These are phyloP conservation scores for Epinotia ramella DNA, from an alignment of 2,888 invertebrate genomes.

Conservation along the genomic window DNA sequence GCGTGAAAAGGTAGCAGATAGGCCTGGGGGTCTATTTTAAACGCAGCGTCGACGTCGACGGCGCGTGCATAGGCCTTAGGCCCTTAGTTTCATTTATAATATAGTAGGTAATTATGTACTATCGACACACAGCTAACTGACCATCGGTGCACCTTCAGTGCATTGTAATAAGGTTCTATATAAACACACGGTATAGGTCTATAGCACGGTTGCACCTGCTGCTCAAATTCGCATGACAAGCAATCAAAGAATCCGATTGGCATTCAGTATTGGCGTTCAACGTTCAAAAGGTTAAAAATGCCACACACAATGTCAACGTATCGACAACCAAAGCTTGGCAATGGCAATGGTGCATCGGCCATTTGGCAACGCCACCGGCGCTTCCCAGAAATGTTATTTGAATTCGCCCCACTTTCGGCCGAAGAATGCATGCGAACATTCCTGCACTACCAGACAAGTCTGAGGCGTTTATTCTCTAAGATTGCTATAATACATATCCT, in stretches of 20 bases:
- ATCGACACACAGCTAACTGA: too few relatives aligned
- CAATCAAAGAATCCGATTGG: background rate
- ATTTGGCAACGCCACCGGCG: conserved; percentile 70
- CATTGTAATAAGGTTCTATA: too few relatives aligned
- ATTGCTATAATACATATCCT: background rate
- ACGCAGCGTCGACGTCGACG: too few relatives aligned
- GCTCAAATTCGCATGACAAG: background rate
- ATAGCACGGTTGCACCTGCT: too few relatives aligned
- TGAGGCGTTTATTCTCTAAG: background rate
- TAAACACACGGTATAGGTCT: too few relatives aligned
- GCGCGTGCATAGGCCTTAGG: too few relatives aligned
- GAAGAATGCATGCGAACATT: conserved; percentile 69
- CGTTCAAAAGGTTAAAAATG: conserved; percentile 21
- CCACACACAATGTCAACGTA: conserved; percentile 49
- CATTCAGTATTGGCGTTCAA: background rate
- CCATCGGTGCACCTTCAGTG: too few relatives aligned
- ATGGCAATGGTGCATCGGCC: conserved; percentile 74
- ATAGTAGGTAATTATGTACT: too few relatives aligned
- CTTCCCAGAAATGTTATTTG: conserved; percentile 83
- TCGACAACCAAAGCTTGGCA: conserved; percentile 72
- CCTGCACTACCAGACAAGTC: conserved; percentile 41
- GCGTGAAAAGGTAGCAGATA: too few relatives aligned
- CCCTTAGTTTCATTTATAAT: too few relatives aligned
- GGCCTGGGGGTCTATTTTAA: too few relatives aligned
- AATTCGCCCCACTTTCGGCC: conserved; percentile 74